Conservation (phyloP, 1,140 invertebrate genomes). For the Anastatus disparis region DNA sequence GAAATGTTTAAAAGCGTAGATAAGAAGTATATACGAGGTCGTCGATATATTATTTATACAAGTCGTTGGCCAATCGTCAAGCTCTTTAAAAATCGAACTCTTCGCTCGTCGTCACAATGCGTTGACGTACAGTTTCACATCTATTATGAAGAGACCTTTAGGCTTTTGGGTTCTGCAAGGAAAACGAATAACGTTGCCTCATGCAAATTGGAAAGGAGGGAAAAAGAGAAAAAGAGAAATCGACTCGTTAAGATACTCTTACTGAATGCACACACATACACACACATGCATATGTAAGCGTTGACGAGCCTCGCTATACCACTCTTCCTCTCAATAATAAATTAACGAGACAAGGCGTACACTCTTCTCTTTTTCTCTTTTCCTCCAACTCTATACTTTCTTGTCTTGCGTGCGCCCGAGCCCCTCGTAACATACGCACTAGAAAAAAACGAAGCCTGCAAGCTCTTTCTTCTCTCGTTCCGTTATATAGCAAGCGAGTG, state of each 20-base stretch:
- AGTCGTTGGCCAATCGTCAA: background rate
- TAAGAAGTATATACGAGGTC: background rate
- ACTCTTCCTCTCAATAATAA: slow-evolving; percentile 30
- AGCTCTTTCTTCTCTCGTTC: too few relatives aligned
- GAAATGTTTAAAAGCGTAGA: background rate
- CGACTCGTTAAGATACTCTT: background rate
- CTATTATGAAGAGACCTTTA: slow-evolving; percentile 54
- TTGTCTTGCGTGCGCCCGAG: too few relatives aligned
- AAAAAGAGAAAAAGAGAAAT: slow-evolving; percentile 7
- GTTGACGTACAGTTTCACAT: too few relatives aligned
- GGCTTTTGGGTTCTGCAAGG: slow-evolving; percentile 45
- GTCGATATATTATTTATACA: slow-evolving; percentile 1
- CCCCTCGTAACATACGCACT: too few relatives aligned
- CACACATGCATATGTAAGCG: background rate
- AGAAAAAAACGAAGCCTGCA: too few relatives aligned
- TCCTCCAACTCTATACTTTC: too few relatives aligned
- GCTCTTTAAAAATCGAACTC: too few relatives aligned
- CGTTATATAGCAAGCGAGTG: too few relatives aligned
- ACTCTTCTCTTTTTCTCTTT: too few relatives aligned
- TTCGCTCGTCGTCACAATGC: too few relatives aligned
- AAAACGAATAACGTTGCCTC: slow-evolving; percentile 51
- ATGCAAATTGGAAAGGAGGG: slow-evolving; percentile 52
- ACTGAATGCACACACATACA: too few relatives aligned
- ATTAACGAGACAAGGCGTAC: background rate
- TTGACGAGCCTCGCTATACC: background rate